Conservation (phyloP, 2,888 invertebrate genomes). For the Mimas tiliae region DNA sequence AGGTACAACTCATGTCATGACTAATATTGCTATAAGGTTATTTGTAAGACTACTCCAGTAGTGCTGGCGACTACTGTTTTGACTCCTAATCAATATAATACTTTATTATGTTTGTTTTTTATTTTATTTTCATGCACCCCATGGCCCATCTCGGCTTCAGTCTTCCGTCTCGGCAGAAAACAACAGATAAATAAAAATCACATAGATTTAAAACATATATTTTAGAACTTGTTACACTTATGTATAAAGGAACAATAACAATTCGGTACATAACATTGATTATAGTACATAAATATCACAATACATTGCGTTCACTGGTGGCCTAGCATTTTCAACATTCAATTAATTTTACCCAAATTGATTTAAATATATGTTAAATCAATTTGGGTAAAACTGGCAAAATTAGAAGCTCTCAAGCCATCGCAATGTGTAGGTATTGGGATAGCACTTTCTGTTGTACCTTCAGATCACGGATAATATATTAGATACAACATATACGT, state of each 20-base stretch:
- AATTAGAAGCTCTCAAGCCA: no score
- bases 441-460: no score
- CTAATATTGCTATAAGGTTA: slow-evolving; percentile 9
- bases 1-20: background rate
- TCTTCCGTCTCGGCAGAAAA: no score
- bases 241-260: slow-evolving; percentile 33
- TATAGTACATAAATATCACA: slow-evolving; percentile 19
- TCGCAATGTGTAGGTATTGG: no score
- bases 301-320: background rate
- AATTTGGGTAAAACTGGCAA: background rate
- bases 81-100: background rate
- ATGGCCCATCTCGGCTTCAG: no score
- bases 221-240: slow-evolving; percentile 35
- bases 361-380: background rate
- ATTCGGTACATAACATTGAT: slow-evolving; percentile 25
- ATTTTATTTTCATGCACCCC: background rate
- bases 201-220: slow-evolving; percentile 22
- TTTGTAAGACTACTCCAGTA: slow-evolving; percentile 12
- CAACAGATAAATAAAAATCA: background rate
- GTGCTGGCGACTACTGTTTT: slow-evolving; percentile 24
- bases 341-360: no score
- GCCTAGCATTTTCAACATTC: background rate
- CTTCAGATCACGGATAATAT: no score
- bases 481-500: no score
- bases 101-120: background rate